Evolutionary conservation across 2,797 vertebrate genomes (phyloP), one percentile per base, ranked within the genome.

Genomic region (Diceros bicornis): DNA sequence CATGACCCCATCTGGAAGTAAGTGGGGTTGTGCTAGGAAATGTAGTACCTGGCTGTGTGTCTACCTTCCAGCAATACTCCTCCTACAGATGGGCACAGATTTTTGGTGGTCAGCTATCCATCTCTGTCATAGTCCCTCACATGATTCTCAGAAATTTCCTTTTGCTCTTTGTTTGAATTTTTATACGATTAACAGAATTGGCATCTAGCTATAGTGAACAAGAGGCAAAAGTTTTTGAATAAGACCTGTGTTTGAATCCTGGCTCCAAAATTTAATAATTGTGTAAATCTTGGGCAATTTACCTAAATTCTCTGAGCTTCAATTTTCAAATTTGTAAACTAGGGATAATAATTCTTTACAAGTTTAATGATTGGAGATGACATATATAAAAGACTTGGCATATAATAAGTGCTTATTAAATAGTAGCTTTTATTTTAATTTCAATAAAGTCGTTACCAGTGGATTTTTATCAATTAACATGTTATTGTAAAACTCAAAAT

Each of bases 271-370:
- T 86, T 83, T 62, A 85, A 68, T 62, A 89, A 78, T 64, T 69
- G 4, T 37, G 11, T 47, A 74, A 64, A 32, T 32, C 66, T 93
- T 55, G 57, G 52, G 10, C 25, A 93, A 50, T 83, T 91, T 88
- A 91, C 44, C 84, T 91, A 44, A 79, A 83, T 57, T 85, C 20
- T 32, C 3, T 72, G 13, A 79, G 32, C 41, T 32, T 69, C 41
- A 69, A 66, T 75, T 92, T 93, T 20, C 27, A 96, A 50, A 74
- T 81, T n/a, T 91, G 52, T 89, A 83, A 90, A 96, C 82, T 32
- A 61, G 25, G 18, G 50, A 47, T 85, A 83, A 27, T 68, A 84
- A 66, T 86, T 87, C 29, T 89, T 83, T 75, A 44, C 32, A 79
- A 25, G 2, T 62, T 61, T 92, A 50, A 61, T 61, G 61, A 20